Evolutionary conservation across 2,888 invertebrate species (phyloP).

Genomic region (Papilio elwesi): DNA sequence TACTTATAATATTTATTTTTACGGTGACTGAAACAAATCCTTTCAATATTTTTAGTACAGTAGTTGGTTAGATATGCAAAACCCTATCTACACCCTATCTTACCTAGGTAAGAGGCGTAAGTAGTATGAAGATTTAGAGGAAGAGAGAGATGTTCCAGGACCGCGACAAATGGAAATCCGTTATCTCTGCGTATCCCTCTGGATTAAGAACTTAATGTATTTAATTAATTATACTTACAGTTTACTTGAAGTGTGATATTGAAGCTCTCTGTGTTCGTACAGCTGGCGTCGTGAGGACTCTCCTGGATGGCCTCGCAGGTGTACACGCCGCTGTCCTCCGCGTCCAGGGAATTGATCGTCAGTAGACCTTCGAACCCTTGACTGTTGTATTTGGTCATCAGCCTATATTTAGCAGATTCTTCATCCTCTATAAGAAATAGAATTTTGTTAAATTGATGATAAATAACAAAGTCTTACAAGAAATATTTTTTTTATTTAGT

Average conservation of each 20-base stretch:
- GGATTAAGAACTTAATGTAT: not conserved
- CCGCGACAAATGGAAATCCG: no score
- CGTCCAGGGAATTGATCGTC: conserved; percentile 62
- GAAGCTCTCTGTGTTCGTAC: conserved; percentile 48
- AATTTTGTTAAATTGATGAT: conserved; percentile 4
- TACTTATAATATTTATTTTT: no score
- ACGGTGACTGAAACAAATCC: no score
- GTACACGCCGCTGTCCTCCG: conserved; percentile 66
- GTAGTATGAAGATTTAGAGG: no score
- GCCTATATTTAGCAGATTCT: conserved; percentile 59
- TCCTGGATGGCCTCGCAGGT: conserved; percentile 63
- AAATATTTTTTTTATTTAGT: no score
- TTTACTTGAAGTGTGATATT: conserved; percentile 68
- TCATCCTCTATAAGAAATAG: conserved; percentile 54
- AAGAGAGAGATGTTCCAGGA: no score
- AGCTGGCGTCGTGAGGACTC: conserved; percentile 53
- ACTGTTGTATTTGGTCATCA: conserved; percentile 67
- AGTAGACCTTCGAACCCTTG: conserved; percentile 69
- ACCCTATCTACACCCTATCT: no score
- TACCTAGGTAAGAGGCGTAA: no score
- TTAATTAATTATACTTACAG: conserved; percentile 57
- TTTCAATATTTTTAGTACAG: no score
- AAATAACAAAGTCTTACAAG: not conserved
- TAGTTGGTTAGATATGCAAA: no score
- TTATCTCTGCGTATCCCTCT: not conserved